Base-by-base conservation (phyloP, 2,888 invertebrate species). In the Eilema sororculum region DNA sequence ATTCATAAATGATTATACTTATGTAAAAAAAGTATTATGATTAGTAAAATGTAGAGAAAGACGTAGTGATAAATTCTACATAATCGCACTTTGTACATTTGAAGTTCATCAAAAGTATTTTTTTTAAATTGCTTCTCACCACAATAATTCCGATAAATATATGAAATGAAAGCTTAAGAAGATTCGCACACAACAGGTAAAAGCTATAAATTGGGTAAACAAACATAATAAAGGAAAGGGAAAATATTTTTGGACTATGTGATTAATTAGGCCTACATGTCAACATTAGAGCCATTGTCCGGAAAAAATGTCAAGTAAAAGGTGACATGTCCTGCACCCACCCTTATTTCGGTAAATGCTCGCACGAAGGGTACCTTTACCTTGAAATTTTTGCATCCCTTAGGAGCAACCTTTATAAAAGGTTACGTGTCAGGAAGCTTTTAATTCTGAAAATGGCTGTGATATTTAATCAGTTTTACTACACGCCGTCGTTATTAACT, bases 321-420 rank as follows among this genome's bases (percentile, higher is more conserved):
- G 52, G 64, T 52, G 52, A 56, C 22, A 16, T 22, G 30, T 22
- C 13, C 46, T 30, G 22, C 41, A 52, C n/a, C 30, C 52, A 4
- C 30, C 46, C 28, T 56, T 65, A 22, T 56, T 65, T 56, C 30
- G 22, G 30, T 41, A 52, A 65, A 65, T 16, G n/a, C 30, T 28
- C 16, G 30, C 52, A 22, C n/a, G 52, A 28, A 20, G 37, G 22
- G n/a, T 37, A 62, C 13, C 37, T 41, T 62, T 62, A 37, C 37
- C 64, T 22, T 30, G 56, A 64, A 64, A 64, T 59, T 67, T 13
- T 33, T 24, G 12, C 46, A 46, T n/a, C 46, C 30, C 28, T 52
- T 20, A 61, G 20, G 52, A 28, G n/a, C 25, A 65, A 65, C 65
- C 69, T 65, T 69, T 69, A 13, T 13, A 56, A 69, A 57, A 24